Percentiles rank a stretch among this genome's conserved stretches.
These are phyloP conservation scores for Ceratina japonica DNA, from an alignment of 1,140 invertebrate species.

Conservation along the genomic window DNA sequence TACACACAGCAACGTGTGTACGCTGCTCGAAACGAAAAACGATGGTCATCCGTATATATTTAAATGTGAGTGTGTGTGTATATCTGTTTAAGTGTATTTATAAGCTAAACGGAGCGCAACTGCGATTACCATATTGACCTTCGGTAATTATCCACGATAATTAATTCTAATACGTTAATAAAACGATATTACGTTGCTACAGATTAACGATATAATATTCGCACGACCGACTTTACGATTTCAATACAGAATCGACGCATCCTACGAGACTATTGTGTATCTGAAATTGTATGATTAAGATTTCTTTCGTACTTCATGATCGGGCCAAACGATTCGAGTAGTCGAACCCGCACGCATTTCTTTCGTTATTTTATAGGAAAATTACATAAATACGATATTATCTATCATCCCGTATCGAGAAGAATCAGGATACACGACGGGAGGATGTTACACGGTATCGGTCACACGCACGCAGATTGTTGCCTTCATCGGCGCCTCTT, in stretches of 20 bases:
- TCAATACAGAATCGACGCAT: constrained; percentile 64
- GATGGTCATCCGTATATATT: constrained; percentile 19
- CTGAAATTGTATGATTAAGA: constrained; percentile 11
- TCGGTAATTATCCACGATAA: constrained; percentile 54
- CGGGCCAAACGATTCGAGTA: constrained; percentile 16
- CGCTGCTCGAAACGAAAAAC: constrained; percentile 57
- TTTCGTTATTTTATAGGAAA: background rate
- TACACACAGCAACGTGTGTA: constrained; percentile 48
- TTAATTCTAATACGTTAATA: constrained; percentile 70
- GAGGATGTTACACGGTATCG: constrained; percentile 12
- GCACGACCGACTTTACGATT: constrained; percentile 50
- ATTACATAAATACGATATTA: constrained; percentile 3
- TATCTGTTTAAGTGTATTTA: background rate
- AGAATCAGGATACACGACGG: constrained; percentile 5
- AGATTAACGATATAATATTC: constrained; percentile 62
- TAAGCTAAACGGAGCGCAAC: constrained; percentile 42
- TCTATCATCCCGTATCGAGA: constrained; percentile 2
- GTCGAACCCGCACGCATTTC: constrained; percentile 44
- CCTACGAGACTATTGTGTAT: constrained; percentile 50
- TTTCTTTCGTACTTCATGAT: background rate
- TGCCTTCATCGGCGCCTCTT: background rate
- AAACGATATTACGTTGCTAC: constrained; percentile 66
- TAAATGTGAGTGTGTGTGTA: background rate
- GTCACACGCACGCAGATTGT: constrained; percentile 27
- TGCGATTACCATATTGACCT: constrained; percentile 32